Base-by-base conservation (phyloP, 1,140 invertebrate species). In the Caenorhabditis latens region DNA sequence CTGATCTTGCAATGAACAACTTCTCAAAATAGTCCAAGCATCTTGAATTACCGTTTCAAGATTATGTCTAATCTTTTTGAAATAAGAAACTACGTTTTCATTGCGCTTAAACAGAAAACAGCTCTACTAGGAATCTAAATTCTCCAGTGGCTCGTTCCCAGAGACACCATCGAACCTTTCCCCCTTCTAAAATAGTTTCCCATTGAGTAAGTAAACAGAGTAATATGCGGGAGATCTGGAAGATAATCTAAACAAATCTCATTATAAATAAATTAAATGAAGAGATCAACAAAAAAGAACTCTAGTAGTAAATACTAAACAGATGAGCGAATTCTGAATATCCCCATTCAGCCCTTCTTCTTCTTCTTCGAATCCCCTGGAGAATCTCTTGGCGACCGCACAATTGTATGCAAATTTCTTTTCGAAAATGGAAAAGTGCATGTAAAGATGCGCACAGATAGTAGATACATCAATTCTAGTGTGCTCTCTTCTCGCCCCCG, bases 391-490 rank as follows among this genome's bases (percentile, higher is more conserved):
- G 8, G 11, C 43, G 46, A 50, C 13, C 55, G 42, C 4, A 42
- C 71, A 79, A 79, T 79, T 79, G 71, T 79, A 79, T 79, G 71
- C 71, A 79, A 79, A 79, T 79, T 79, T 79, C 46, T 43, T 71
- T 63, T 48, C 40, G 65, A 71, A 79, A 79, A 79, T 79, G 46
- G 71, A 79, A 79, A 79, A 79, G 71, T 79, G 71, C 71, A 50
- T 79, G 71, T 79, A 50, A 24, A 48, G 71, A 79, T 79, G 71
- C 40, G 46, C 46, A 42, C 40, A 79, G 71, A 79, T 79, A 79
- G 71, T 79, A 79, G 21, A 79, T 79, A 50, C 71, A 79, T 79
- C 71, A 79, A 79, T 79, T 46, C 9, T 61, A n/a, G 16, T 61
- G 42, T 46, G 43, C n/a, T 32, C 53, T n/a, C n/a, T n/a, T 14